phyloP scores from a whole-genome alignment of 2,888 invertebrate species.

The Acronicta alni region DNA sequence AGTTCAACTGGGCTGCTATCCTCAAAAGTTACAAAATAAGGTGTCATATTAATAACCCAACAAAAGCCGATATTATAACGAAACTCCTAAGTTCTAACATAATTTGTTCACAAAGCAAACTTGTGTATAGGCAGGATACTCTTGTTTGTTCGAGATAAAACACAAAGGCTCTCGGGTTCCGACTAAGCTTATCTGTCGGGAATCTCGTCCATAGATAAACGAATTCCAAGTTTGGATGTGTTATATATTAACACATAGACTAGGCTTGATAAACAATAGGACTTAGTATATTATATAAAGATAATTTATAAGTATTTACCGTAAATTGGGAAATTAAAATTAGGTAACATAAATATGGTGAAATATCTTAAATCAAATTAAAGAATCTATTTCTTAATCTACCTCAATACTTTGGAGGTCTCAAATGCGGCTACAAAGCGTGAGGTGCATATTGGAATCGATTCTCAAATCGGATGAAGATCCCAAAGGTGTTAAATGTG shows the following conservation, averaged over 20 bases:
- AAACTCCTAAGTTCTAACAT: conserved; percentile 39
- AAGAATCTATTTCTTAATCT: not conserved
- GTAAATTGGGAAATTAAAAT: too few relatives aligned
- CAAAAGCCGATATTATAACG: conserved; percentile 41
- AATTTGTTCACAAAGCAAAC: conserved; percentile 58
- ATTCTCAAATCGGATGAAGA: too few relatives aligned
- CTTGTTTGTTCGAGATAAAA: conserved; percentile 86
- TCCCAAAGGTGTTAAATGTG: too few relatives aligned
- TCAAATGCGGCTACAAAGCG: too few relatives aligned
- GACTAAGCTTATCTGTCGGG: conserved; percentile 78
- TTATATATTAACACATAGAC: conserved; percentile 82
- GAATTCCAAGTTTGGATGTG: conserved; percentile 82
- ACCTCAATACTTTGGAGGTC: too few relatives aligned
- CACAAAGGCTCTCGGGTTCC: conserved; percentile 82
- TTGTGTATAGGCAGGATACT: conserved; percentile 77
- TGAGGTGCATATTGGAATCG: too few relatives aligned
- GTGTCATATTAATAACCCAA: conserved; percentile 22
- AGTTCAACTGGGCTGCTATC: too few relatives aligned
- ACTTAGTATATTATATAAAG: not conserved
- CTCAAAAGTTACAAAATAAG: conserved; percentile 15
- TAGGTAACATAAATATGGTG: too few relatives aligned
- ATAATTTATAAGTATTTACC: not conserved
- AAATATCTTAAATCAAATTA: not conserved
- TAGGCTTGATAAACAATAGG: conserved; percentile 24
- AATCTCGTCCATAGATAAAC: conserved; percentile 82